Evolutionary conservation across 2,113 vertebrate species (phyloP), one percentile per base, ranked within the genome.

Genomic region (Neodontobutis hainanensis): DNA sequence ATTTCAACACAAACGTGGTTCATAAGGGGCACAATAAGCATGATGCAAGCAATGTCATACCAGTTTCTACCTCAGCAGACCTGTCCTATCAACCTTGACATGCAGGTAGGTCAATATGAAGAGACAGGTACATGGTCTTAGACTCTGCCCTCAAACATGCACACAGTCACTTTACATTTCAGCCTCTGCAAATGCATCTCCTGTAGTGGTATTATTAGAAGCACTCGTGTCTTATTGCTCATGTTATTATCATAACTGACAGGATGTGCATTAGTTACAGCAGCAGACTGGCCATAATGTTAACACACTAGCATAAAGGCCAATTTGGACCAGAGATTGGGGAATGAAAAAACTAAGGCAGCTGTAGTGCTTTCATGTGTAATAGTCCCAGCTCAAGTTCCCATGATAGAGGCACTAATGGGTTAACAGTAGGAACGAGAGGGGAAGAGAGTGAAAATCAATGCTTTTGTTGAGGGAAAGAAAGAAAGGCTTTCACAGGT

Each of bases 401-500:
- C 86, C 80, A 82, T 88, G 84, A 85, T 86, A 85, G 87, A 84
- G 84, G 68, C 77, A 85, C 86, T 91, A 90, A 92, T 91, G 91
- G 90, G 91, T 92, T 92, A 92, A 92, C 83, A 85, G 81, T 86
- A 78, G 80, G 91, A 88, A 93, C 85, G 84, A 92, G 85, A 87
- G 69, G 77, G 88, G 85, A 88, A 85, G 88, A 84, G 83, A 81
- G 58, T 74, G 80, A 73, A 88, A 88, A 91, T 92, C 87, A 88
- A 89, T 91, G 89, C 91, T 91, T 92, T 92, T 92, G 90, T 93
- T 85, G 84, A 86, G 78, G 68, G 83, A 80, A 89, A 92, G 89
- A 92, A 90, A 92, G 85, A 78, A 83, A 89, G 83, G 86, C 90
- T 92, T 92, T 92, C 91, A 91, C 91, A 93, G 89, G 92, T 92